phyloP scores from a whole-genome alignment of 2,888 invertebrate genomes.

The Bhutanitis thaidina region DNA sequence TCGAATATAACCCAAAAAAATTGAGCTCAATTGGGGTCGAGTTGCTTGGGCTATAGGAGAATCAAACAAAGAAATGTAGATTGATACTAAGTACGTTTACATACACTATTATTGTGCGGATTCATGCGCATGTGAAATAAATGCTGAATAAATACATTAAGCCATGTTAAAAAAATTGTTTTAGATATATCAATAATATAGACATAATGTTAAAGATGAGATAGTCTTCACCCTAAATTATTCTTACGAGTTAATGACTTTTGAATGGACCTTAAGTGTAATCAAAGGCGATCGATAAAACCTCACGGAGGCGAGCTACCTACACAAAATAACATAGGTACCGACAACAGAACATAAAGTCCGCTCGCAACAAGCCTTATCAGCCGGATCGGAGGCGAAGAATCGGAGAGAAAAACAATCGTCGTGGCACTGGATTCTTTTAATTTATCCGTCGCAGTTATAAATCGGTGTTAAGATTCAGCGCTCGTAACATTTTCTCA shows the following conservation, averaged over 20 bases:
- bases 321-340: conserved; percentile 55
- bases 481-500: conserved; percentile 67
- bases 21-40: no score
- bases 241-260: conserved; percentile 2
- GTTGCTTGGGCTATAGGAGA: no score
- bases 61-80: no score
- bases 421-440: conserved; percentile 56
- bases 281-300: conserved; percentile 50
- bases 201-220: no score
- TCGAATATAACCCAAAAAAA: no score
- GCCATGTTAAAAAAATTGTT: no score
- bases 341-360: conserved; percentile 58
- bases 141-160: no score
- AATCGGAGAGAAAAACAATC: conserved; percentile 66
- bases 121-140: no score
- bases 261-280: conserved; percentile 31
- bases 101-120: no score
- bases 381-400: conserved; percentile 53
- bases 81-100: no score
- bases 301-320: conserved; percentile 46
- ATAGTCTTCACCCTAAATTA: no score
- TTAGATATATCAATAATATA: no score
- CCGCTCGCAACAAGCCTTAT: conserved; percentile 58
- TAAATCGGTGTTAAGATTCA: conserved; percentile 76
- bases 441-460: conserved; percentile 74